phyloP scores from a whole-genome alignment of 2,888 invertebrate species.

The Tinea semifulvella region DNA sequence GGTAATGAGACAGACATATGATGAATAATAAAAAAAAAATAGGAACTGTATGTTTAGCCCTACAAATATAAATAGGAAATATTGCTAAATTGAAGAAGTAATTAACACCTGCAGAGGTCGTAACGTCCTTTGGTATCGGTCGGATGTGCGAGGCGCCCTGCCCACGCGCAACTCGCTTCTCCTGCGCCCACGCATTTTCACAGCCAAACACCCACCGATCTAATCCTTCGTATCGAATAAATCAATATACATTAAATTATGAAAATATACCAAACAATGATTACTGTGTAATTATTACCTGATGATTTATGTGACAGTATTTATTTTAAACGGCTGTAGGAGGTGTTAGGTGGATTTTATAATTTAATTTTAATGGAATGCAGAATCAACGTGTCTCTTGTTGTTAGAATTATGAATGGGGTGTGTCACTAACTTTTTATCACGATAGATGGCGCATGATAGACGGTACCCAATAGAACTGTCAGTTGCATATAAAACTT shows the following conservation, averaged over 20 bases:
- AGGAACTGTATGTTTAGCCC: too few species aligned
- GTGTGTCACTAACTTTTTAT: too few species aligned
- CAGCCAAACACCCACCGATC: constrained; percentile 6
- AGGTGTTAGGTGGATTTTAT: constrained; percentile 16
- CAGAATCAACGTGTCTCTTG: too few species aligned
- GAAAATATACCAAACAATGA: constrained; percentile 12
- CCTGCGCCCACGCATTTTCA: constrained; percentile 7
- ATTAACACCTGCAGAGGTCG: constrained; percentile 43
- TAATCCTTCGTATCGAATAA: constrained; percentile 28
- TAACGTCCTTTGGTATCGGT: constrained; percentile 21
- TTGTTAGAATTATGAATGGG: too few species aligned
- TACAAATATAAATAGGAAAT: too few species aligned
- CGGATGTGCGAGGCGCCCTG: constrained; percentile 9
- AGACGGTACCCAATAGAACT: too few species aligned
- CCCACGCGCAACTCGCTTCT: constrained; percentile 18
- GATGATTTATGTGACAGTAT: constrained; percentile 39
- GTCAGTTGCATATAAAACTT: too few species aligned
- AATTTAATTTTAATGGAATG: constrained; percentile 5
- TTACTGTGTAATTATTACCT: constrained; percentile 38
- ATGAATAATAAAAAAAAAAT: too few species aligned
- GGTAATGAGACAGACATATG: too few species aligned
- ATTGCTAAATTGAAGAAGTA: constrained; percentile 21
- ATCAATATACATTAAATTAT: constrained; percentile 37
- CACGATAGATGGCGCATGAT: too few species aligned
- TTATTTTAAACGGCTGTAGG: constrained; percentile 29